A percentile compares a stretch with the other conserved stretches of the same genome.
Evolutionary conservation across 23 tunicate genomes (phyloP).

Genomic region (Aplidium turbinatum): DNA sequence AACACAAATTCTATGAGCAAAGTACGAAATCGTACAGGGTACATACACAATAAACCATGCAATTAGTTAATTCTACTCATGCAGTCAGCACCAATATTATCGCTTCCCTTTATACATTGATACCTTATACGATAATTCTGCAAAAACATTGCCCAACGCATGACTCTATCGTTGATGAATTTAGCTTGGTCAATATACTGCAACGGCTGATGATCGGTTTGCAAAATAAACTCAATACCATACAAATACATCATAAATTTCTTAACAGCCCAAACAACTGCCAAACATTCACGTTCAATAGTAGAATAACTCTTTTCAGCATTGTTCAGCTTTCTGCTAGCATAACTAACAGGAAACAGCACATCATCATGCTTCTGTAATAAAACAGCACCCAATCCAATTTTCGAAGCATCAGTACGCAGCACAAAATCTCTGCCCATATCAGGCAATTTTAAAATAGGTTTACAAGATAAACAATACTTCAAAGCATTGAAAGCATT

Average conservation of each 20-base stretch:
- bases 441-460: constrained; percentile 6
- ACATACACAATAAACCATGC: not conserved
- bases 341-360: constrained; percentile 28
- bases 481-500: too few species aligned
- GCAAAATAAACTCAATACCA: constrained; percentile 19
- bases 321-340: constrained; percentile 11
- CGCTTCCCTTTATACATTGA: constrained; percentile 12
- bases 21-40: not conserved
- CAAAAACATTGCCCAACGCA: constrained; percentile 20
- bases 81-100: constrained; percentile 27
- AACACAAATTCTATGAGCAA: not conserved
- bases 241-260: constrained; percentile 12
- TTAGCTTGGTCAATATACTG: not conserved
- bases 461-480: too few species aligned
- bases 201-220: constrained; percentile 32
- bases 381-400: constrained; percentile 20
- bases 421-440: not conserved
- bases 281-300: constrained; percentile 24
- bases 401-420: not conserved
- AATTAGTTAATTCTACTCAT: constrained; percentile 4
- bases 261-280: constrained; percentile 23
- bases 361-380: constrained; percentile 12
- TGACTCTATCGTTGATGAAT: constrained; percentile 10
- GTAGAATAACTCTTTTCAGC: constrained; percentile 19
- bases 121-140: constrained; percentile 18